Base-by-base conservation (phyloP, 2,797 vertebrate species). In the Micromesistius poutassou region DNA sequence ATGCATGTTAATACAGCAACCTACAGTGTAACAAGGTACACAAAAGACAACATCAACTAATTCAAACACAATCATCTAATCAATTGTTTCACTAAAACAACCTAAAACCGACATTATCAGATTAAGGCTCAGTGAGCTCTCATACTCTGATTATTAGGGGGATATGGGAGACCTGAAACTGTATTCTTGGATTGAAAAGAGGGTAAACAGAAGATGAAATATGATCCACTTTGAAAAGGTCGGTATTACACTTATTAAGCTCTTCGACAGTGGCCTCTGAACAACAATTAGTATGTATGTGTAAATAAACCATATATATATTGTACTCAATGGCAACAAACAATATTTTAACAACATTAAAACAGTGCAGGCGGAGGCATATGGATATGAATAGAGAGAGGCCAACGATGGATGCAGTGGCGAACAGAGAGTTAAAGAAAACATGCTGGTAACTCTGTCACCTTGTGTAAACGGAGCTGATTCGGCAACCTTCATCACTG, bases 401-500 rank as follows among this genome's bases (percentile, higher is more conserved):
- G 46, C 55, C 22, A 1, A 19, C 25, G 62, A 68, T 68, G 4
- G 25, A 8, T 68, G 25, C 62, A 28, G 62, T 68, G 62, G 16
- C 62, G 10, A 9, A 68, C 62, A 28, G 55, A 62, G 38, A 77
- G 70, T 66, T 77, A 19, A 73, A 75, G 16, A 42, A n/a, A 82
- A 71, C 62, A 25, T 68, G 70, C 46, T 76, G 35, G 74, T 81
- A 76, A 76, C n/a, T 22, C 75, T 9, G 25, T 78, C 79, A 77
- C 73, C 72, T 77, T 33, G 70, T 81, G 50, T 5, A 70, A 68
- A n/a, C 50, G 36, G 75, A 71, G 42, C 31, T 74, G 71, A 42
- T 14, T 36, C 16, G 66, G 1, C 19, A 66, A 10, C 2, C 33
- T 16, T 33, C 38, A 30, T 42, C 82, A 42, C 66, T 22, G 82